A percentile compares a stretch with the other conserved stretches of the same genome.
Conservation (phyloP, 2,888 invertebrate species). For the Brenthis hecate region DNA sequence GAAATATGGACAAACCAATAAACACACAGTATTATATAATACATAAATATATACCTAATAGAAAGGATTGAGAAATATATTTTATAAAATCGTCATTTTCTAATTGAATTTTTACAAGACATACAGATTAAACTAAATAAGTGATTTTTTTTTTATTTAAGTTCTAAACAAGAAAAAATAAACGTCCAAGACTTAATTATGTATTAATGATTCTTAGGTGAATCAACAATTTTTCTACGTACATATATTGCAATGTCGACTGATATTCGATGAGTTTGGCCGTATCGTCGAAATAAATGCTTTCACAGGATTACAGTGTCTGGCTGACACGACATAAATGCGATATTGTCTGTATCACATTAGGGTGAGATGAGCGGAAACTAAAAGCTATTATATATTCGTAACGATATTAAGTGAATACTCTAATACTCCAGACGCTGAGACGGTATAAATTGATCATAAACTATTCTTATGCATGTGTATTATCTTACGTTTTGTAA, state of each 20-base stretch:
- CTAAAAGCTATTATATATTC: slow-evolving; percentile 1
- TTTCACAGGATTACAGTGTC: slow-evolving; percentile 1
- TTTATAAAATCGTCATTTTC: too few relatives aligned
- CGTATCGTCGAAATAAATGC: slow-evolving; percentile 12
- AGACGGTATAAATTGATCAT: background rate
- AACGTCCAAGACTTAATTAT: too few relatives aligned
- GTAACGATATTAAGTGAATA: background rate
- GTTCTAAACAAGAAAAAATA: too few relatives aligned
- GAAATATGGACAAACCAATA: too few relatives aligned
- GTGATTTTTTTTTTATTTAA: too few relatives aligned
- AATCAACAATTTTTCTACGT: background rate
- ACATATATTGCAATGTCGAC: background rate
- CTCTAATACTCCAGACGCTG: slow-evolving; percentile 16
- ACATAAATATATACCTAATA: too few relatives aligned
- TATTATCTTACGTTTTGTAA: background rate
- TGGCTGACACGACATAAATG: slow-evolving; percentile 14
- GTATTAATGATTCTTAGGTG: background rate
- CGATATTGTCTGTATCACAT: slow-evolving; percentile 16
- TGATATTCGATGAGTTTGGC: slow-evolving; percentile 9
- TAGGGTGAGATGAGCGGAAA: background rate
- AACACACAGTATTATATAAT: too few relatives aligned
- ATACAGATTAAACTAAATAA: too few relatives aligned
- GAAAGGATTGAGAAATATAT: too few relatives aligned
- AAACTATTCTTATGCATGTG: too few relatives aligned
- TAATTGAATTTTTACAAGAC: too few relatives aligned